phyloP scores from a whole-genome alignment of 2,797 vertebrate species.

The Hoplostethus mediterraneus region DNA sequence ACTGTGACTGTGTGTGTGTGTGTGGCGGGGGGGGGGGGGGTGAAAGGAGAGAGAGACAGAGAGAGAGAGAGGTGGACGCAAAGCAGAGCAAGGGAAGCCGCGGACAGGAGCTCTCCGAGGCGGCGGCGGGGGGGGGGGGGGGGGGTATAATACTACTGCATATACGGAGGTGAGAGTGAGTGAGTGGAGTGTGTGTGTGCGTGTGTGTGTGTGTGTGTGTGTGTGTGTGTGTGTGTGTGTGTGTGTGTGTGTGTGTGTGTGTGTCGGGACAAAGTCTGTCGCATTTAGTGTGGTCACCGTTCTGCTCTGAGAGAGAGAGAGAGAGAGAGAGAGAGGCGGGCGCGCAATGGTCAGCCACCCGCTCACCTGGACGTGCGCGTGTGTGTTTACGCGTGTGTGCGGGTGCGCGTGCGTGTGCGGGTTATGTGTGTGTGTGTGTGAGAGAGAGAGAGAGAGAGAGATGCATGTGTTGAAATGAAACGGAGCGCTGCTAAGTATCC shows the following conservation, averaged over 20 bases:
- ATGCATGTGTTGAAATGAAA: constrained; percentile 42
- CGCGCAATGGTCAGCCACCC: constrained; percentile 14
- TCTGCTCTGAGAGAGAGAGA: constrained; percentile 38
- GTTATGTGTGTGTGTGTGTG: constrained; percentile 18
- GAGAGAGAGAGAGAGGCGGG: background rate
- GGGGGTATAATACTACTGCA: constrained; percentile 66
- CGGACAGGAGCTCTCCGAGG: constrained; percentile 83
- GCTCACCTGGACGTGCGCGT: constrained; percentile 39
- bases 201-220: background rate
- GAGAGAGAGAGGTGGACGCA: constrained; percentile 78
- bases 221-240: constrained; percentile 2
- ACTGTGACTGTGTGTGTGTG: constrained; percentile 49
- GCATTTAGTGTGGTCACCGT: constrained; percentile 6
- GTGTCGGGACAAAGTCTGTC: constrained; percentile 28
- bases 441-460: constrained; percentile 38
- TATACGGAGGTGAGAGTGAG: constrained; percentile 6
- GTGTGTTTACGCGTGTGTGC: constrained; percentile 7
- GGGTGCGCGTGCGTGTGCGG: constrained; percentile 15
- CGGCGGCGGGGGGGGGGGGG: constrained; percentile 36
- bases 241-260: background rate
- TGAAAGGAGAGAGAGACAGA: constrained; percentile 44
- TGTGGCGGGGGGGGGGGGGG: constrained; percentile 25
- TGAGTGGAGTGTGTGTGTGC: constrained; percentile 21
- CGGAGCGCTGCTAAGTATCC: constrained; percentile 39
- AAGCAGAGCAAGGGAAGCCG: constrained; percentile 83